phyloP scores from a whole-genome alignment of 2,113 vertebrate genomes.

The Peromyscus maniculatus region DNA sequence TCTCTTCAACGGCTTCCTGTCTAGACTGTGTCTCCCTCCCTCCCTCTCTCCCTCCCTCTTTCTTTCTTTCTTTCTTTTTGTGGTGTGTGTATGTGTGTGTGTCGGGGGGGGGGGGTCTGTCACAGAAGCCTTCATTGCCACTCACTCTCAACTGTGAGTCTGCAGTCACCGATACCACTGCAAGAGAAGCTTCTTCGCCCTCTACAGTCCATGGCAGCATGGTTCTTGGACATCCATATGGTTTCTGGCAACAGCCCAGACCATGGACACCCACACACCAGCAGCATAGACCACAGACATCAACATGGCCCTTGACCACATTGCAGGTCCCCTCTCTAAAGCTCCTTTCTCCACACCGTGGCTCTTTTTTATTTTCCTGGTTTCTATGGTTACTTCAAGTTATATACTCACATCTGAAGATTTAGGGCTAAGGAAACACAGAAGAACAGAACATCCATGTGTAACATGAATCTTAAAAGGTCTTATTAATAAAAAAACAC shows the following conservation, averaged over 20 bases:
- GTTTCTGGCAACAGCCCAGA: background rate
- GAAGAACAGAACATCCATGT: background rate
- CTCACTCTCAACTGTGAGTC: background rate
- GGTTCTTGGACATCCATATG: background rate
- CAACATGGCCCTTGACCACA: background rate
- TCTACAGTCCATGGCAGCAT: background rate
- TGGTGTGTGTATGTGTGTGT: too few relatives aligned
- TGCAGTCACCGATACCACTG: background rate
- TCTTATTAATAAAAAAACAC: too few relatives aligned
- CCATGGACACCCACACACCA: background rate
- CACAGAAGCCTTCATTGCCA: background rate
- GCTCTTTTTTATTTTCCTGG: background rate
- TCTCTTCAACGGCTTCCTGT: background rate
- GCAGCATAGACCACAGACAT: background rate
- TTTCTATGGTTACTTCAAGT: background rate
- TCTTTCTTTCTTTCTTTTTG: too few relatives aligned
- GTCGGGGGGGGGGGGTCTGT: background rate
- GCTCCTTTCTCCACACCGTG: background rate
- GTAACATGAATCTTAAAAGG: too few relatives aligned
- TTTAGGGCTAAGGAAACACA: background rate
- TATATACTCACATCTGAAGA: background rate
- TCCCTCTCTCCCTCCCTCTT: too few relatives aligned
- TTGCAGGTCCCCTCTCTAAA: background rate
- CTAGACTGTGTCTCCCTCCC: background rate
- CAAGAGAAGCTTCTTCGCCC: background rate